Percentiles rank a stretch among this genome's conserved stretches.
Conservation (phyloP, 1,140 invertebrate species). For the fruit fly (Drosophila melanogaster) region DNA sequence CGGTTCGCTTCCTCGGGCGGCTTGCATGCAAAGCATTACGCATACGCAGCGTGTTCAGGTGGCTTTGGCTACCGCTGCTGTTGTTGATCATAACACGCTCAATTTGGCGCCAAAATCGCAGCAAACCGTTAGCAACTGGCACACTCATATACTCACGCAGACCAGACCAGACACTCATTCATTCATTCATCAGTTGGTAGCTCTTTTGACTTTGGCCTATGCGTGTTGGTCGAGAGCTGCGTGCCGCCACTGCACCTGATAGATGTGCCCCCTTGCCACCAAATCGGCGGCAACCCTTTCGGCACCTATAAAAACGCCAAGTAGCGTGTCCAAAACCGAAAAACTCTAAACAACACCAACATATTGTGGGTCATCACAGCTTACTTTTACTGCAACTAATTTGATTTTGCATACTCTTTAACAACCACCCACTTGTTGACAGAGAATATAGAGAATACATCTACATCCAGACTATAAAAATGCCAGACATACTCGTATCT, state of each 20-base stretch:
- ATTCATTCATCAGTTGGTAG: conserved; percentile 58
- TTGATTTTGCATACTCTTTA: conserved; percentile 39
- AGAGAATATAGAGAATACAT: not conserved
- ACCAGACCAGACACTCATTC: conserved; percentile 60
- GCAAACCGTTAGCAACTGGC: conserved; percentile 32
- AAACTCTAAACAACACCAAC: conserved; percentile 48
- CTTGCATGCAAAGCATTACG: conserved; percentile 70
- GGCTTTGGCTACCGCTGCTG: conserved; percentile 16
- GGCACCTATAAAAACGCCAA: conserved; percentile 60
- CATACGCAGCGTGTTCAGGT: conserved; percentile 69
- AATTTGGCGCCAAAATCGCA: conserved; percentile 77
- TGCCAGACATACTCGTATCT: not conserved
- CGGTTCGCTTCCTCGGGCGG: conserved; percentile 11
- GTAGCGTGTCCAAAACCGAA: conserved; percentile 72
- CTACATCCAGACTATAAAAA: not conserved
- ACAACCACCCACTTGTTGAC: conserved; percentile 28
- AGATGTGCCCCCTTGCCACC: conserved; percentile 24
- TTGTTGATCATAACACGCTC: conserved; percentile 72
- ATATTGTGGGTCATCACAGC: conserved; percentile 37
- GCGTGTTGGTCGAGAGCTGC: conserved; percentile 67
- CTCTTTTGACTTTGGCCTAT: conserved; percentile 57
- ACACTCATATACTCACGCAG: conserved; percentile 24
- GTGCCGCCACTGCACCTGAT: conserved; percentile 60
- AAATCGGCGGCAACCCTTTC: conserved; percentile 28
- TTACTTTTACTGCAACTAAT: conserved; percentile 63